Base-by-base conservation (phyloP, 1,140 invertebrate genomes). In the Reticulitermes speratus region DNA sequence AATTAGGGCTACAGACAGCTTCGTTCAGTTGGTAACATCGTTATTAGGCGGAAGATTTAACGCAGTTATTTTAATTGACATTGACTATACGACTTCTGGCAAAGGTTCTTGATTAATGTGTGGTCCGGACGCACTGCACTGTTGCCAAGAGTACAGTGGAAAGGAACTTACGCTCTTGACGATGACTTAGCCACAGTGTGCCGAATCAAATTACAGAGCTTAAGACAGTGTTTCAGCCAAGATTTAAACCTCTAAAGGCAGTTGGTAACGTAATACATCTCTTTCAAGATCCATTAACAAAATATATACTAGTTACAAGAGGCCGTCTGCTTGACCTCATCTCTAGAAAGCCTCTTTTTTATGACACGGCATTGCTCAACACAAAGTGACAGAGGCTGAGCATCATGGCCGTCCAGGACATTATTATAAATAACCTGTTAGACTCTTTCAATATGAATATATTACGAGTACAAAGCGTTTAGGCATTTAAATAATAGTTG, bases 261-360 rank as follows among this genome's bases (percentile, higher is more conserved):
- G 25, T n/a, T 75, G 65, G 65, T 75, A 75, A 75, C 65, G 30
- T 75, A 75, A 75, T 75, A 75, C 65, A 75, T 75, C 25, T 75
- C 65, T 75, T 75, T 75, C 65, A 30, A 75, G 65, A 75, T n/a
- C 65, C 65, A 75, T 75, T 75, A 75, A 75, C 65, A 75, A 75
- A 75, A 75, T 75, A 75, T 75, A 75, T 75, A n/a, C 65, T 75
- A 30, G 65, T 75, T 75, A 75, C n/a, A 30, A 75, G 65, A 25
- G 65, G 9, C n/a, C 65, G 65, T 6, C 65, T 75, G 25, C n/a
- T 75, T 75, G 65, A 75, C 65, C 65, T 75, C 65, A 11, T 11
- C 65, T 75, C 65, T n/a, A 5, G 19, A 65, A 48, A 9, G 45
- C 14, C 3, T 48, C 45, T 48, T 48, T 45, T 38, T 5, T 38